A percentile compares a stretch with the other conserved stretches of the same genome.
These are phyloP conservation scores for Alethe diademata DNA, from an alignment of 2,113 vertebrate genomes.

Conservation along the genomic window DNA sequence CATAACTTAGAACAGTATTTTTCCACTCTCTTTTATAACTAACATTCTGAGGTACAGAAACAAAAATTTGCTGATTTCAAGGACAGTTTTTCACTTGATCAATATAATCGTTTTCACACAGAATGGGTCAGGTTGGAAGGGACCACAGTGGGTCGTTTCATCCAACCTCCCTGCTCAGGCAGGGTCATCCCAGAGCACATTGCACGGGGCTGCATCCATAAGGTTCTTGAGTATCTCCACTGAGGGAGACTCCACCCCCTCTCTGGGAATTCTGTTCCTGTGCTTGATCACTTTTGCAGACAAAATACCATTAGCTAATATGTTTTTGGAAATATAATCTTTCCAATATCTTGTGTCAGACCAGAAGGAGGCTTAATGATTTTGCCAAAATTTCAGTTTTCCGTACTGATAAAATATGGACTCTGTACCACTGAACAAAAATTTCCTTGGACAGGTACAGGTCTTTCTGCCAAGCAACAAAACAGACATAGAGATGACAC, in stretches of 20 bases:
- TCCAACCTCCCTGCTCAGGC: not conserved
- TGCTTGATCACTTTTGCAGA: not conserved
- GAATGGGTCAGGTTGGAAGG: not conserved
- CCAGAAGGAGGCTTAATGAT: not conserved
- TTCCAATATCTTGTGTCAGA: not conserved
- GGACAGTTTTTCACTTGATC: not conserved
- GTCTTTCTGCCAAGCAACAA: not conserved
- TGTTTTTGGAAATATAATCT: not conserved
- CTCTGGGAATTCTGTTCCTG: not conserved
- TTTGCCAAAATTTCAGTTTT: not conserved
- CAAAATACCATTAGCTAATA: not conserved
- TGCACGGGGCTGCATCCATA: fast-evolving
- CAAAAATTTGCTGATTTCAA: not conserved
- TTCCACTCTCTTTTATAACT: not conserved
- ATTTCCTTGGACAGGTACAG: not conserved
- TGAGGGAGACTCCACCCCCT: not conserved
- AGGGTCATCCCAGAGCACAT: not conserved
- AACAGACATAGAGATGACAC: not conserved
- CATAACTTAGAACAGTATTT: not conserved
- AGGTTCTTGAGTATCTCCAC: fast-evolving
- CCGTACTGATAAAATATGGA: not conserved
- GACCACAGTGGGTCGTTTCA: not conserved
- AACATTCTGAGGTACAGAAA: not conserved
- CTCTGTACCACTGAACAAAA: not conserved
- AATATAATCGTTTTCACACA: not conserved